Base-by-base conservation (phyloP, 2,797 vertebrate genomes). In the Florisuga fusca region DNA sequence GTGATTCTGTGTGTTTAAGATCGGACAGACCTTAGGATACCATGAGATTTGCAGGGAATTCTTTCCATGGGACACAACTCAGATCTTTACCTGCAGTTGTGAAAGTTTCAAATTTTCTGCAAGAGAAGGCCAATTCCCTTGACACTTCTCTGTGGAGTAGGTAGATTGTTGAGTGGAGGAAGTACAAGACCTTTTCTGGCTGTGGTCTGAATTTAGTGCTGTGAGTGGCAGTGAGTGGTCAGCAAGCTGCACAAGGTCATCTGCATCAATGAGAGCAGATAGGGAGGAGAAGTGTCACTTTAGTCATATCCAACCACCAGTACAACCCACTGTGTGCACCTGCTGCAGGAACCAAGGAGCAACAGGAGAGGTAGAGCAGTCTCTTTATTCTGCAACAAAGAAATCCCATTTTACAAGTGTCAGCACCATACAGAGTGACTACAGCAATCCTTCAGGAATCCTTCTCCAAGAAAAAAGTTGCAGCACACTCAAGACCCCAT, bases 401-500 rank as follows among this genome's bases (percentile, higher is more conserved):
- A 86, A 66, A 45, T 48, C 3, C 7, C 20, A 26, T 64, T 58
- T 45, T 48, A 8, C 15, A 18, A 26, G 7, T 34, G 12, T 5
- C 81, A 16, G 15, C 7, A 34, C 20, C 17, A 33, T 9, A 51
- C 2, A 38, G 17, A 15, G 38, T 38, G 38, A 38, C 38, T 38
- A 38, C 38, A 38, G 38, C 38, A 41, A 41, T 41, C 38, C 38
- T 41, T 41, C 38, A 41, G 38, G 11, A 81, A 53, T 31, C 14
- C 10, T 43, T 15, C 9, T 33, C 64, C 6, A 2, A 48, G 34
- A 26, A 45, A 62, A 31, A 57, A 2, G 1, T 23, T 85, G 38
- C 21, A 38, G n/a, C 15, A 45, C 1, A 0, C 9, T n/a, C 29
- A 55, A 23, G 15, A 3, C 25, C 11, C 26, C 1, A 0, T 9